Percentiles rank a stretch among this genome's conserved stretches.
Evolutionary conservation across 2,797 vertebrate species (phyloP).

Genomic region (Sphenodon punctatus): DNA sequence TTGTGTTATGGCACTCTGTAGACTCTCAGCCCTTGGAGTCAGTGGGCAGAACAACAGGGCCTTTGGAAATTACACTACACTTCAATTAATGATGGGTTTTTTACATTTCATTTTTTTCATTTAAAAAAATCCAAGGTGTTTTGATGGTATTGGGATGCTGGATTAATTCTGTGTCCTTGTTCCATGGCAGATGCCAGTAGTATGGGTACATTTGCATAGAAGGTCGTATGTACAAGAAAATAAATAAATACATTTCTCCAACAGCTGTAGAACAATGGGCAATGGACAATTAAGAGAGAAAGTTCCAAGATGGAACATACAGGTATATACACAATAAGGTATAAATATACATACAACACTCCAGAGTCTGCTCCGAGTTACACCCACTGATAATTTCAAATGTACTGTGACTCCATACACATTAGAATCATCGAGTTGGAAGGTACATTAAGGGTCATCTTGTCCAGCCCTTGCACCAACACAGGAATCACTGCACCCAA

Average conservation of each 20-base stretch:
- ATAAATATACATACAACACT: background rate
- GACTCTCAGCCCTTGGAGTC: background rate
- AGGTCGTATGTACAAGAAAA: no score
- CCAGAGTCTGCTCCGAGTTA: background rate
- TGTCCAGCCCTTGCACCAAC: no score
- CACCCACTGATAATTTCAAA: background rate
- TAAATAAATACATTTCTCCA: background rate
- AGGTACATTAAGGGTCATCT: no score
- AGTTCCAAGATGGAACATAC: background rate
- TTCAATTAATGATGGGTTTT: no score
- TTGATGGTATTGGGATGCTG: no score
- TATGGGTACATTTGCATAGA: no score
- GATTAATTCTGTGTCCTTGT: background rate
- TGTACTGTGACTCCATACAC: background rate
- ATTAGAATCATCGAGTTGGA: no score
- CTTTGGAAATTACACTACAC: no score
- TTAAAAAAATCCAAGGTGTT: no score
- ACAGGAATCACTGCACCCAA: no score
- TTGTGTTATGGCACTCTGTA: background rate
- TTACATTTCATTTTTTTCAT: no score
- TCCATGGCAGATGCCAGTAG: background rate
- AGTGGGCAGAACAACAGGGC: background rate
- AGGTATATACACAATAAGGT: background rate
- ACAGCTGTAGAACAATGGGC: no score
- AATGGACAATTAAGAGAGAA: background rate